Conservation (phyloP, 2,888 invertebrate species). For the Cyrtodaria siliqua region DNA sequence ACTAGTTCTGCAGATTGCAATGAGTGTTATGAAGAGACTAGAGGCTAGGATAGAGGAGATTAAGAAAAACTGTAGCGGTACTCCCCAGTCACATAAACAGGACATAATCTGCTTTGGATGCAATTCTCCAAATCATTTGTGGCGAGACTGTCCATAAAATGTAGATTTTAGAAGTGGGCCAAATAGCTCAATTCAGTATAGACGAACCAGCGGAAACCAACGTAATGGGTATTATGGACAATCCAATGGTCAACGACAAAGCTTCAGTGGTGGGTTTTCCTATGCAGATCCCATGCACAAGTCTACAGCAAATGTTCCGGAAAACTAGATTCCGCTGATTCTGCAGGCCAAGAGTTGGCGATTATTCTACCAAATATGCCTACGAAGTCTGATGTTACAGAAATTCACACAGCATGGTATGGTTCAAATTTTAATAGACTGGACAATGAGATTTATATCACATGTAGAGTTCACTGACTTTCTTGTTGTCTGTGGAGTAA, state of each 20-base stretch:
- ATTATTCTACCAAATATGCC: neutral
- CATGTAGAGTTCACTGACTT: constrained; percentile 7
- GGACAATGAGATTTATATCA: constrained; percentile 24
- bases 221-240: neutral
- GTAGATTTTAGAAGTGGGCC: neutral
- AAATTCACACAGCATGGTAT: constrained; percentile 18
- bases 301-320: neutral
- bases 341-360: constrained; percentile 29
- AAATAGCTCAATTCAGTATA: neutral
- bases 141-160: constrained; percentile 23
- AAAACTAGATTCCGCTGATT: constrained; percentile 24
- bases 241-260: neutral
- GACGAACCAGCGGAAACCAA: neutral
- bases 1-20: neutral
- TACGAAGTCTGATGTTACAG: neutral
- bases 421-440: constrained; percentile 8
- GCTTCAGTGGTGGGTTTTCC: too few species aligned
- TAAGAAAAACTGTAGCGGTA: neutral
- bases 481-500: constrained; percentile 18
- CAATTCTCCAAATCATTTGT: constrained; percentile 23
- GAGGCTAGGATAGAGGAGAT: constrained; percentile 11
- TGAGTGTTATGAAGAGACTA: neutral
- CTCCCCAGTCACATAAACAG: neutral
- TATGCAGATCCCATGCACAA: too few species aligned
- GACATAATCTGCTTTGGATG: constrained; percentile 17